These are phyloP conservation scores for Cyanoderma ruficeps DNA, from an alignment of 2,113 vertebrate genomes.

Conservation along the genomic window DNA sequence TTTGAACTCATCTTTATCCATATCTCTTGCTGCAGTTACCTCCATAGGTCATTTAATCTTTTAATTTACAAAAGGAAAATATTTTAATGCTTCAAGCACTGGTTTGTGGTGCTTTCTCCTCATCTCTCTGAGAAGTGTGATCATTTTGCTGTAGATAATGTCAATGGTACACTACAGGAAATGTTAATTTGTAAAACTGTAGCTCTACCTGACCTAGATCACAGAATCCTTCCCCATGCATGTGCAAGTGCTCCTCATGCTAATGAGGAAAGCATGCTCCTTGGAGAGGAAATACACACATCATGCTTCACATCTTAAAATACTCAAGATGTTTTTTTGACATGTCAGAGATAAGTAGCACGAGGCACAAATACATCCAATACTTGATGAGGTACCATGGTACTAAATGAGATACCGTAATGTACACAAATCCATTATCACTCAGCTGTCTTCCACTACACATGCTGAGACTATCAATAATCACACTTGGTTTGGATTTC, in stretches of 20 bases:
- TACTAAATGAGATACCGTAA: slow-evolving; percentile 3
- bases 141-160: neutral
- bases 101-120: neutral
- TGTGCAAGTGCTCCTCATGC: neutral
- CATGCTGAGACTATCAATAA: slow-evolving; percentile 14
- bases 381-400: slow-evolving; percentile 4
- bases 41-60: neutral
- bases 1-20: neutral
- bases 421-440: neutral
- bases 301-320: neutral
- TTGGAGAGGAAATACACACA: neutral
- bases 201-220: neutral
- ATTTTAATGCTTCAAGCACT: neutral
- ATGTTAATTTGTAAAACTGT: neutral
- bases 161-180: neutral
- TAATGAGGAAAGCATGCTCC: neutral
- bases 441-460: neutral
- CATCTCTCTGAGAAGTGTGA: neutral
- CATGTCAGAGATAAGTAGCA: slow-evolving; percentile 16
- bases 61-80: neutral
- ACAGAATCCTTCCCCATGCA: neutral
- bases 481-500: slow-evolving; percentile 13
- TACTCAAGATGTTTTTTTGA: neutral
- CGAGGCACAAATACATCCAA: neutral
- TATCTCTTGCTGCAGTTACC: neutral